phyloP scores from a whole-genome alignment of 2,797 vertebrate genomes.

The Amniataba percoides region DNA sequence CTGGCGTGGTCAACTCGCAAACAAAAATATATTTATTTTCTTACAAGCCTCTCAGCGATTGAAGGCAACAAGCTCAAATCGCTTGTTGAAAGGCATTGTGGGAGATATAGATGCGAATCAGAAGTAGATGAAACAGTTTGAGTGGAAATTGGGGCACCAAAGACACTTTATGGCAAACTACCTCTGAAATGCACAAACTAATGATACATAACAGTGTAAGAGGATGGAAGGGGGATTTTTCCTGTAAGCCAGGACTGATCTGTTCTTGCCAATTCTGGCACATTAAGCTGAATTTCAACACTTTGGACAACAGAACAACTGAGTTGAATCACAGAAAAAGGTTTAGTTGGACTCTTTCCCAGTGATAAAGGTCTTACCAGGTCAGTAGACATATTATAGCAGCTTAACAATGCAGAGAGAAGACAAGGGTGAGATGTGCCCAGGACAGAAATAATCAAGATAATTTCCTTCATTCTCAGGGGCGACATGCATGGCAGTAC shows the following conservation, averaged over 20 bases:
- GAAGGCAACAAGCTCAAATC: constrained; percentile 16
- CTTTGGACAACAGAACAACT: no score
- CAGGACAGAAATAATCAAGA: constrained; percentile 24
- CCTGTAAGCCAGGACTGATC: constrained; percentile 16
- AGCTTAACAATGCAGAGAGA: constrained; percentile 25
- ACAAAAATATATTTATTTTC: constrained; percentile 41
- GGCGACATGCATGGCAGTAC: not conserved
- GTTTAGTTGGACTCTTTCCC: constrained; percentile 17
- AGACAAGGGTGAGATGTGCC: constrained; percentile 18
- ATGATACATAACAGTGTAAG: constrained; percentile 10
- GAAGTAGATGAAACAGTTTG: constrained; percentile 19
- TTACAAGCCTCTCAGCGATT: constrained; percentile 18
- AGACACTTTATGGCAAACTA: constrained; percentile 21
- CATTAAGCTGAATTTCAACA: constrained; percentile 5
- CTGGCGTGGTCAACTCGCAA: not conserved
- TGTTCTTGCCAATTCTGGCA: not conserved
- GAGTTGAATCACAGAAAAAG: constrained; percentile 3
- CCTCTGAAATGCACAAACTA: constrained; percentile 15
- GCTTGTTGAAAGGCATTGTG: constrained; percentile 32
- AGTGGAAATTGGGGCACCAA: not conserved
- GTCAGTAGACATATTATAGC: constrained; percentile 27
- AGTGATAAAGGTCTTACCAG: constrained; percentile 24
- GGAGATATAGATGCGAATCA: constrained; percentile 23
- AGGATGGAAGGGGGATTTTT: not conserved
- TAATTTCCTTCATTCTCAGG: constrained; percentile 32